phyloP scores from a whole-genome alignment of 1,140 invertebrate species.

The Trichogramma pretiosum region DNA sequence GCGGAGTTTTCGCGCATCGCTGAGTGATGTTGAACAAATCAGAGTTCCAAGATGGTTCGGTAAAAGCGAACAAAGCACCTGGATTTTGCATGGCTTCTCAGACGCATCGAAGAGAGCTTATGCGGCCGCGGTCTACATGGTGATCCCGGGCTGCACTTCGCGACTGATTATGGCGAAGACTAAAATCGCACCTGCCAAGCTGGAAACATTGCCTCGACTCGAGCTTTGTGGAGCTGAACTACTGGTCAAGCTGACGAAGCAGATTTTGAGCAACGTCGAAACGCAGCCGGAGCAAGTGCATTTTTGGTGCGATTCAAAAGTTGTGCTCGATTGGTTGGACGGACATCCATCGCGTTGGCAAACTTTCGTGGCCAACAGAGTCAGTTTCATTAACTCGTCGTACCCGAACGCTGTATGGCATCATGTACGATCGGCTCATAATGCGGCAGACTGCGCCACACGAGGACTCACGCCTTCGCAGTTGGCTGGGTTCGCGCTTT shows the following conservation, averaged over 20 bases:
- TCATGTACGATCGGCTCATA: background rate
- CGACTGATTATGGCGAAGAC: background rate
- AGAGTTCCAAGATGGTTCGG: too few species aligned
- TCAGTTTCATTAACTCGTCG: background rate
- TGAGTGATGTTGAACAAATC: background rate
- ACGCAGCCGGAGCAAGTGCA: too few species aligned
- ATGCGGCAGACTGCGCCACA: background rate
- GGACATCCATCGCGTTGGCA: too few species aligned
- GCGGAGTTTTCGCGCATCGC: background rate
- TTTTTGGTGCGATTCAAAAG: too few species aligned
- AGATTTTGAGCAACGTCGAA: too few species aligned
- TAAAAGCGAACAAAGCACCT: background rate
- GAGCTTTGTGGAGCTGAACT: too few species aligned
- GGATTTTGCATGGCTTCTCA: background rate
- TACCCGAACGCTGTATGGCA: background rate
- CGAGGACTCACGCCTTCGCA: background rate
- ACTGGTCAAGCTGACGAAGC: too few species aligned
- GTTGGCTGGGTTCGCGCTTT: background rate
- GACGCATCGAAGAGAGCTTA: background rate
- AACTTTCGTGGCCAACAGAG: too few species aligned
- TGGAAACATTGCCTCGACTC: too few species aligned
- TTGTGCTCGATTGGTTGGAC: too few species aligned
- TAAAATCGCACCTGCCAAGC: too few species aligned
- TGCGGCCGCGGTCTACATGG: too few species aligned
- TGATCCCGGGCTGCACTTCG: background rate